Evolutionary conservation across 2,888 invertebrate genomes (phyloP), one percentile per base, ranked within the genome.

Genomic region (Epiblema foenella): DNA sequence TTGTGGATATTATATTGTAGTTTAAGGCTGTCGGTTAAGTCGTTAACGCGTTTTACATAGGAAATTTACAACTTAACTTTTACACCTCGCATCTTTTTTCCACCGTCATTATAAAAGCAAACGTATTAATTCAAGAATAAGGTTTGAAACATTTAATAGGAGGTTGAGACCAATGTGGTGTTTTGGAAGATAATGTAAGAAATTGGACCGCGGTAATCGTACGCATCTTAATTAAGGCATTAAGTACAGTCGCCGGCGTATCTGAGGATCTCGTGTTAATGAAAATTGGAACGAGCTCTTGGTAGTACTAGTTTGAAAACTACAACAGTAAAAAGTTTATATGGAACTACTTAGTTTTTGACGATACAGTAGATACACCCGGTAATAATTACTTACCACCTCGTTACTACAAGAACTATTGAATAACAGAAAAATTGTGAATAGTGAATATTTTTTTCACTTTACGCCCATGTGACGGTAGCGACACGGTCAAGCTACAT

Each of bases 241-340:
- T 66, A 66, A 66, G 65, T 57, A 56, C 42, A 46, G 65, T 46
- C 42, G 24, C 39, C 20, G 15, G 15, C n/a, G 52, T 64, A 64
- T 64, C 64, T 52, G 11, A 24, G 12, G 49, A 68, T 68, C 59
- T 68, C 37, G 37, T 58, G 64, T 58, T 63, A 64, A 71, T 74
- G 68, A 71, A 73, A 73, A 69, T 63, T 68, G 72, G 58, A 73
- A 73, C 72, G 71, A 75, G 73, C 20, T 20, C 20, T 54, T 7
- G 39, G 39, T 39, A n/a, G n/a, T n/a, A 11, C 15, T 37, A 51
- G 29, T 54, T 73, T 76, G 29, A n/a, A 10, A 57, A n/a, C 10
- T 57, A n/a, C 29, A 29, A 5, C 8, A 56, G 29, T 4, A 56
- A 56, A 15, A 29, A 46, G 8, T n/a, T 46, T 15, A 42, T 5